Base-by-base conservation (phyloP, 2,888 invertebrate genomes). In the Cataglyphis altisquamis region DNA sequence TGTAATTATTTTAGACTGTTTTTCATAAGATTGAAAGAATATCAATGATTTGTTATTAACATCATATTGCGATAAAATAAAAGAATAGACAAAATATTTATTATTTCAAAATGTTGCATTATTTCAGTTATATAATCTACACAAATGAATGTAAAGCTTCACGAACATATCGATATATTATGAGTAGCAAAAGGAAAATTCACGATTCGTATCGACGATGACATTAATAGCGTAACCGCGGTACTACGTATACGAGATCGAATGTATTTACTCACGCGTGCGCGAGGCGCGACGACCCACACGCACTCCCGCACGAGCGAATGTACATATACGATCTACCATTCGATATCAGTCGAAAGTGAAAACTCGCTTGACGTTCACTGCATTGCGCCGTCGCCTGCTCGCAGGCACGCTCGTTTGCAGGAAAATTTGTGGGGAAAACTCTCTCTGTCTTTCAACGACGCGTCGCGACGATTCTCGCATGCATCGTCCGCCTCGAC, bases 291-390 rank as follows among this genome's bases (percentile, higher is more conserved):
- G 70, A 64, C 64, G 72, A 80, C 82, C 25, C 70, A 81, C 29
- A 72, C 75, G 83, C 68, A 32, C 29, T 48, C 21, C 29, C 36
- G 62, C 60, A 18, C 57, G 52, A 25, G 39, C 85, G 82, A 74
- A n/a, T 77, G 39, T 55, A 18, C 21, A 18, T 77, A 39, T 55
- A 18, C 21, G 67, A 32, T 67, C 70, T 63, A 80, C 86, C 90
- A 90, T 92, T 92, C 92, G 91, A 92, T 92, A 92, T 91, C 91
- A 92, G 92, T 92, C 90, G 91, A 92, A 92, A 92, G 92, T 88
- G 92, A 92, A 92, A 92, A 92, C 91, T 70, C 90, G 91, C 86
- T 84, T 85, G 84, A 87, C 88, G 87, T 87, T 57, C 83, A 83
- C 62, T 45, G 45, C 60, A n/a, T 12, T 41, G 48, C 25, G 52